phyloP scores from a whole-genome alignment of 1,140 invertebrate species.

The Ips nitidus region DNA sequence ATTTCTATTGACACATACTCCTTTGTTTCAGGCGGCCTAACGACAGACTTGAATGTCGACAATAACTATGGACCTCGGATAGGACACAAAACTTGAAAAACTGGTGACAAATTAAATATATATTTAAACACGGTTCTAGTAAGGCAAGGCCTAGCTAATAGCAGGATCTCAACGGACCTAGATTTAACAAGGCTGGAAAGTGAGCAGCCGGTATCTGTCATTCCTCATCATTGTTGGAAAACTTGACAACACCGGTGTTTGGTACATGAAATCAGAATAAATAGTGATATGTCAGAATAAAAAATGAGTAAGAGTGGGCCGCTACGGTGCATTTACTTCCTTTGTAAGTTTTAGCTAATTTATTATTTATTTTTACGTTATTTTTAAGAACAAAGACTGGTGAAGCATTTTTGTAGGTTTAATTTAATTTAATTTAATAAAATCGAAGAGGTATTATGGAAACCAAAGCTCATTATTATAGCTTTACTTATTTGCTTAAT shows the following conservation, averaged over 20 bases:
- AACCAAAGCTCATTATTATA: too few relatives aligned
- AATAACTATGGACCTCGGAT: conserved; percentile 40
- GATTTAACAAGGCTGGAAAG: conserved; percentile 13
- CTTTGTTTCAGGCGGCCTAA: conserved; percentile 39
- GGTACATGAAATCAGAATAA: conserved; percentile 30
- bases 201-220: conserved; percentile 31
- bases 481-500: too few relatives aligned
- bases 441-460: too few relatives aligned
- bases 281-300: conserved; percentile 26
- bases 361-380: conserved; percentile 14
- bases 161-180: conserved; percentile 23
- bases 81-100: neutral
- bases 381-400: too few relatives aligned
- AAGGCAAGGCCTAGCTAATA: conserved; percentile 16
- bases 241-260: conserved; percentile 28
- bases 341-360: conserved; percentile 12
- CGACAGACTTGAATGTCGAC: conserved; percentile 41
- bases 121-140: conserved; percentile 4
- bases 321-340: conserved; percentile 7
- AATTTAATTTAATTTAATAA: too few relatives aligned
- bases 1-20: too few relatives aligned
- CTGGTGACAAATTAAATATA: neutral
- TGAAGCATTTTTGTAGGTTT: too few relatives aligned
- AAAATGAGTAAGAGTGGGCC: conserved; percentile 10
- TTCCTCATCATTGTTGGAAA: conserved; percentile 34